Conservation (phyloP, 2,888 invertebrate species). For the Agrilus cyanescens region DNA sequence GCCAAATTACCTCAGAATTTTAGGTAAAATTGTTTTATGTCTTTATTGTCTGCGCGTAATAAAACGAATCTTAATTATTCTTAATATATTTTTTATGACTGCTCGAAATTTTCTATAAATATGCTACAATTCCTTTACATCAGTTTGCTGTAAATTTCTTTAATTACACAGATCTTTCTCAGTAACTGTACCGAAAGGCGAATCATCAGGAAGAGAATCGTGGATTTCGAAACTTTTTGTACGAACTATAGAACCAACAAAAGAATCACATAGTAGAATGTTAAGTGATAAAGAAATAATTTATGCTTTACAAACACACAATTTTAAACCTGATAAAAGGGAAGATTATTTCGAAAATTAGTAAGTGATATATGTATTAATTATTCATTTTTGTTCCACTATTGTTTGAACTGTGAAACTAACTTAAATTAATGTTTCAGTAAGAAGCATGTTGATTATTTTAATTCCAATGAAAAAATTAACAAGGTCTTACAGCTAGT, state of each 20-base stretch:
- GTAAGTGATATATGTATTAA: conserved; percentile 45
- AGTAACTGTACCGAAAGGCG: conserved; percentile 37
- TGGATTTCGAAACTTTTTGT: conserved; percentile 86
- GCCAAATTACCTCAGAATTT: conserved; percentile 24
- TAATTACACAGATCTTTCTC: conserved; percentile 23
- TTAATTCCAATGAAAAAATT: conserved; percentile 60
- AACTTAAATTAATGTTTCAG: conserved; percentile 36
- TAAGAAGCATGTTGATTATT: conserved; percentile 64
- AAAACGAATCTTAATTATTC: neutral
- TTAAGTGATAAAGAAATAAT: conserved; percentile 92
- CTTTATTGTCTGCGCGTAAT: neutral
- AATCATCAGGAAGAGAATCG: conserved; percentile 39
- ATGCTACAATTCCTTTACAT: too few species aligned
- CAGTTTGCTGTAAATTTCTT: neutral
- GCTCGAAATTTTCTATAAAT: too few species aligned
- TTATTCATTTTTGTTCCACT: neutral
- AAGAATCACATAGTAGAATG: conserved; percentile 93
- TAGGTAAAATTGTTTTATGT: conserved; percentile 20
- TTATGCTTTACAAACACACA: conserved; percentile 91
- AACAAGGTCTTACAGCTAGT: conserved; percentile 64
- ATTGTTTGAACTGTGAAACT: neutral
- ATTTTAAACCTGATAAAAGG: conserved; percentile 81
- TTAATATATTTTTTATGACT: neutral
- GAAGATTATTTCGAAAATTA: conserved; percentile 80
- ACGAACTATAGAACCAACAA: conserved; percentile 84